These are phyloP conservation scores for Ecdyonurus torrentis DNA, from an alignment of 2,888 invertebrate species.

Conservation along the genomic window DNA sequence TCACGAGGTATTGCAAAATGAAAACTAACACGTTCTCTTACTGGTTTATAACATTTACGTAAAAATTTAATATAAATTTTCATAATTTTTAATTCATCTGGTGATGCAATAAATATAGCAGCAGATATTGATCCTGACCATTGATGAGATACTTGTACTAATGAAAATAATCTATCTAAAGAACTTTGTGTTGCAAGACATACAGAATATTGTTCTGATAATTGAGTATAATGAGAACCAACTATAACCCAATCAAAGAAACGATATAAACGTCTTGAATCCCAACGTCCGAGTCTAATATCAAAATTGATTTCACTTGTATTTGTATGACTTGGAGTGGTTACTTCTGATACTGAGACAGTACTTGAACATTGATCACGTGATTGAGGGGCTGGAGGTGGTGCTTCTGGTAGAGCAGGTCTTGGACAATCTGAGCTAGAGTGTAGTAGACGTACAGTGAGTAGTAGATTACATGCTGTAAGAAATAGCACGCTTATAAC, in stretches of 20 bases:
- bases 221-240: slow-evolving; percentile 44
- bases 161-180: slow-evolving; percentile 59
- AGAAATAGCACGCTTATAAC: slow-evolving; percentile 44
- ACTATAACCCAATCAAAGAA: slow-evolving; percentile 55
- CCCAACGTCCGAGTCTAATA: slow-evolving; percentile 28
- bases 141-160: slow-evolving; percentile 60
- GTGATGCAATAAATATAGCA: slow-evolving; percentile 46
- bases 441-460: slow-evolving; percentile 39
- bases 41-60: slow-evolving; percentile 51
- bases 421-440: slow-evolving; percentile 26
- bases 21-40: slow-evolving; percentile 43
- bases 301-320: slow-evolving; percentile 15
- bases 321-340: slow-evolving; percentile 19
- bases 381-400: slow-evolving; percentile 13
- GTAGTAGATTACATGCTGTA: slow-evolving; percentile 42
- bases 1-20: slow-evolving; percentile 7
- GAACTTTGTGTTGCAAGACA: slow-evolving; percentile 77
- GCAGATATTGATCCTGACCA: slow-evolving; percentile 78
- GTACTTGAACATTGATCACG: not conserved
- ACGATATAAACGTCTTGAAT: slow-evolving; percentile 46
- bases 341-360: not conserved
- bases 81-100: slow-evolving; percentile 49
- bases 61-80: slow-evolving; percentile 60
- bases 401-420: slow-evolving; percentile 14
- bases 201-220: slow-evolving; percentile 40